These are phyloP conservation scores for Crenuchus spilurus DNA, from an alignment of 2,797 vertebrate species.

Conservation along the genomic window DNA sequence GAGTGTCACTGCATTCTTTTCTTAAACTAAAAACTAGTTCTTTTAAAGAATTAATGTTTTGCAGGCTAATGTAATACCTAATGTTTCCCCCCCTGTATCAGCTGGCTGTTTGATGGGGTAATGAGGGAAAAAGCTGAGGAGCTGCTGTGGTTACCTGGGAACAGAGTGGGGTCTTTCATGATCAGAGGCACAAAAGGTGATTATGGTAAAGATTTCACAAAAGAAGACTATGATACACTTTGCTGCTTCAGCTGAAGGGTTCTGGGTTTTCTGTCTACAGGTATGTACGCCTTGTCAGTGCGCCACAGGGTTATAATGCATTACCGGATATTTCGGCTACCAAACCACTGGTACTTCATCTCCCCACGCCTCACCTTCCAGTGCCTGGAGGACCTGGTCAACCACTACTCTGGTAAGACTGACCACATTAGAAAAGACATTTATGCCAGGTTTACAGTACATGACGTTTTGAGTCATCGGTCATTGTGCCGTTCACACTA, in stretches of 20 bases:
- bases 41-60: not conserved
- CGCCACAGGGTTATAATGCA: conserved; percentile 81
- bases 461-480: too few species aligned
- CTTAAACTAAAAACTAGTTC: not conserved
- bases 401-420: conserved; percentile 84
- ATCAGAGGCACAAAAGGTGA: conserved; percentile 80
- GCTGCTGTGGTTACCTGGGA: conserved; percentile 80
- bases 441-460: too few species aligned
- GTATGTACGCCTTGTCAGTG: conserved; percentile 82
- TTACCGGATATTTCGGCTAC: conserved; percentile 84
- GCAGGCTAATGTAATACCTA: not conserved
- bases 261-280: conserved; percentile 59
- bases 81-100: conserved; percentile 48
- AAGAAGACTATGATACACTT: not conserved
- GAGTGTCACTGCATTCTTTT: too few species aligned
- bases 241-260: conserved; percentile 1
- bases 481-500: too few species aligned
- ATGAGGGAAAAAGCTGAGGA: conserved; percentile 85
- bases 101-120: conserved; percentile 87
- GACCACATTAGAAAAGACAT: too few species aligned
- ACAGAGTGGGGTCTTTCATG: conserved; percentile 83
- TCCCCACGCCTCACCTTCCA: conserved; percentile 86
- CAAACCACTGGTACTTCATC: conserved; percentile 88
- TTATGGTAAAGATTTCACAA: not conserved
- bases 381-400: conserved; percentile 86